These are phyloP conservation scores for Escarpia spicata DNA, from an alignment of 2,888 invertebrate genomes.

Conservation along the genomic window DNA sequence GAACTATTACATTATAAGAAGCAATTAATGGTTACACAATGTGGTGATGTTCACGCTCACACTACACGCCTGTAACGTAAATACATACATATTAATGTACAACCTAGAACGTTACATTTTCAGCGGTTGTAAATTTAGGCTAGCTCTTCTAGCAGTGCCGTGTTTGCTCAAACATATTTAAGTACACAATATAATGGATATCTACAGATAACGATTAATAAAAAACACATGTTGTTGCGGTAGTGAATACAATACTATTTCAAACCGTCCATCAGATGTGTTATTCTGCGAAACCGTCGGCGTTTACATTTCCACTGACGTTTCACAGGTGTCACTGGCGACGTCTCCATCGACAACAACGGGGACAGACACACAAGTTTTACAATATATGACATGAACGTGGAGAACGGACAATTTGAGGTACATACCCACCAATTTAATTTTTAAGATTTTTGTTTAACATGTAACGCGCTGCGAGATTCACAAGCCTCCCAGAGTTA, in stretches of 20 bases:
- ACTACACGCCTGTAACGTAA: too few species aligned
- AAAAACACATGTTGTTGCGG: not conserved
- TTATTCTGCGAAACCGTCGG: not conserved
- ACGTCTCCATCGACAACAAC: conserved; percentile 51
- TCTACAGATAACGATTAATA: not conserved
- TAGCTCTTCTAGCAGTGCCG: not conserved
- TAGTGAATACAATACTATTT: too few species aligned
- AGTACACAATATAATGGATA: not conserved
- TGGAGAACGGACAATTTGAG: conserved; percentile 47
- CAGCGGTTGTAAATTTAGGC: too few species aligned
- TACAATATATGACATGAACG: conserved; percentile 50
- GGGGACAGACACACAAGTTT: conserved; percentile 54
- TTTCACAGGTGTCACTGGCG: conserved; percentile 49
- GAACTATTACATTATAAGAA: not conserved
- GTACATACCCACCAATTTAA: conserved; percentile 33
- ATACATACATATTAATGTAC: not conserved
- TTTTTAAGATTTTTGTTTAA: not conserved
- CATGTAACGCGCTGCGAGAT: not conserved
- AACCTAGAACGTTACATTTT: not conserved
- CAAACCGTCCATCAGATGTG: too few species aligned
- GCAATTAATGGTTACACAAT: not conserved
- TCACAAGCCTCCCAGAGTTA: not conserved
- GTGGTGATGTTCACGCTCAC: too few species aligned
- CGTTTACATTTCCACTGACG: not conserved
- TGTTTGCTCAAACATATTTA: not conserved